Percentiles rank a stretch among this genome's conserved stretches.
phyloP scores from a whole-genome alignment of 2,113 vertebrate genomes.

The Tauraco erythrolophus region DNA sequence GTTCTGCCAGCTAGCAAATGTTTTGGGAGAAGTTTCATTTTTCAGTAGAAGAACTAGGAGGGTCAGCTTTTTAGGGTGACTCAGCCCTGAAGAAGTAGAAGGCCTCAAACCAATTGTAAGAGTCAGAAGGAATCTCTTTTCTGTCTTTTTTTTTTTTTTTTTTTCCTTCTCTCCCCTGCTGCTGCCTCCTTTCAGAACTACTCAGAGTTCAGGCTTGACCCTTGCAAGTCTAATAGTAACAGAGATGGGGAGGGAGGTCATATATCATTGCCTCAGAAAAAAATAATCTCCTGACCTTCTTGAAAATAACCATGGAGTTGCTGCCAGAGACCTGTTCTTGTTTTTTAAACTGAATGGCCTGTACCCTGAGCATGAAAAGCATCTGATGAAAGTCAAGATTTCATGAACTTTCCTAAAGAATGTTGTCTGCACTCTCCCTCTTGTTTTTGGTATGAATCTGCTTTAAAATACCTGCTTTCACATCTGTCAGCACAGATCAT shows the following conservation, averaged over 20 bases:
- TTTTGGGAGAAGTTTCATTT: neutral
- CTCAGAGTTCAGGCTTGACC: neutral
- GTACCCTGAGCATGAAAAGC: neutral
- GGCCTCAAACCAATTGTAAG: neutral
- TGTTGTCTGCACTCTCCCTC: neutral
- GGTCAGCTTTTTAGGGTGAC: neutral
- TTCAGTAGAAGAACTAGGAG: neutral
- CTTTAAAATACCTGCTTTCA: neutral
- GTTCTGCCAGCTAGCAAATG: neutral
- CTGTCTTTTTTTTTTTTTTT: too few species aligned
- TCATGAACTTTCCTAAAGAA: neutral
- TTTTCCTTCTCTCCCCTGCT: neutral
- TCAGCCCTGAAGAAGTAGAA: neutral
- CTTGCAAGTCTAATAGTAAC: neutral
- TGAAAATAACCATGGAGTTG: neutral
- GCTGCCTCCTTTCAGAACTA: neutral
- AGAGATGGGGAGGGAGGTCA: neutral
- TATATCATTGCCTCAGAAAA: neutral
- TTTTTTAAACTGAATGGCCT: neutral
- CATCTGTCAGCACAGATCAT: neutral
- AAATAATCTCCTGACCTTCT: constrained; percentile 15
- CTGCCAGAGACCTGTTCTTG: neutral
- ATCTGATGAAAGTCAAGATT: neutral
- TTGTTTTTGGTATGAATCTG: neutral
- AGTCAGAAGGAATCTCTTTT: neutral